Conservation (phyloP, 2,888 invertebrate species). For the Torymus aiolomorphi region DNA sequence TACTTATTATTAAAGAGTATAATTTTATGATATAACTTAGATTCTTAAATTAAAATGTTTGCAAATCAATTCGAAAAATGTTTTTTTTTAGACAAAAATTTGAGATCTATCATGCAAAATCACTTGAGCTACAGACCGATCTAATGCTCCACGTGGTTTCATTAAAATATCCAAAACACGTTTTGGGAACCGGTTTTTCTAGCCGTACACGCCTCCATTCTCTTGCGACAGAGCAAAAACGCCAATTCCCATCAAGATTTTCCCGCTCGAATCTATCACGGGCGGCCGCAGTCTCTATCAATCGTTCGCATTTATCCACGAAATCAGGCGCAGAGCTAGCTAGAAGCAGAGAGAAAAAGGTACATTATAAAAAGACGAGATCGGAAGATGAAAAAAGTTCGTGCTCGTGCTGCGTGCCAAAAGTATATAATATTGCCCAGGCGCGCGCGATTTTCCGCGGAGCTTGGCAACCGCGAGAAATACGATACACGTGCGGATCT, state of each 20-base stretch:
- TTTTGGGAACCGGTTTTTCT: slow-evolving; percentile 37
- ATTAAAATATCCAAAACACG: slow-evolving; percentile 22
- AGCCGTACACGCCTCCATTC: not conserved
- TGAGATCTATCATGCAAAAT: slow-evolving; percentile 14
- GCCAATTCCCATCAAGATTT: slow-evolving; percentile 36
- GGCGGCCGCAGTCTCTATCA: not conserved
- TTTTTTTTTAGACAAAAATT: too few species aligned
- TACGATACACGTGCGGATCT: slow-evolving; percentile 42
- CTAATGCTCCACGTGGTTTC: slow-evolving; percentile 5
- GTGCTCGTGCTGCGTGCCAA: not conserved
- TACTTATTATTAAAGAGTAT: too few species aligned
- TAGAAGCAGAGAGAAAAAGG: not conserved
- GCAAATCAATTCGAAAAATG: too few species aligned
- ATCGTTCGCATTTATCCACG: too few species aligned
- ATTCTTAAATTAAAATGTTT: too few species aligned
- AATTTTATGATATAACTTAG: too few species aligned
- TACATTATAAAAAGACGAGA: not conserved
- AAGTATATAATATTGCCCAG: not conserved
- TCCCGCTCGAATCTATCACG: slow-evolving; percentile 30
- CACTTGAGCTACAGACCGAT: not conserved
- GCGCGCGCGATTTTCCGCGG: slow-evolving; percentile 35
- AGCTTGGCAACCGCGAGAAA: slow-evolving; percentile 30
- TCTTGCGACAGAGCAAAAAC: slow-evolving; percentile 12
- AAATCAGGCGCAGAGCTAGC: not conserved
- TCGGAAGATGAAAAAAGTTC: not conserved